These are phyloP conservation scores for Agelas oroides DNA, from an alignment of 37 sponge, comb jelly and placozoan species.

Conservation along the genomic window DNA sequence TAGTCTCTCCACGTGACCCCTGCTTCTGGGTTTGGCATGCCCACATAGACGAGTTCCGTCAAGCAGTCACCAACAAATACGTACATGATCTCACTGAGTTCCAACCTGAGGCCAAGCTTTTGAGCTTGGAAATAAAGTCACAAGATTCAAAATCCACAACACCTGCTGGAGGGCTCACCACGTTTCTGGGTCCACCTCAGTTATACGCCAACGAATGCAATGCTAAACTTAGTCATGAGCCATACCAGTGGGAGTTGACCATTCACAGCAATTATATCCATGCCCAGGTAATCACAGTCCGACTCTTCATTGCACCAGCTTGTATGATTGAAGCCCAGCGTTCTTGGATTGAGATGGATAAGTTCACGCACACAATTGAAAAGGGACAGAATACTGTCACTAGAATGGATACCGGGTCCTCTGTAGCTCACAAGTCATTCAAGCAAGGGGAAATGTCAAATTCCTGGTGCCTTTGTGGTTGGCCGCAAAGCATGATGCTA, in stretches of 20 bases:
- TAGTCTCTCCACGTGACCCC: background rate
- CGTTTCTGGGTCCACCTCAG: constrained; percentile 5
- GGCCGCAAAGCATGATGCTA: constrained; percentile 31
- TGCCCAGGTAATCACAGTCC: constrained; percentile 12
- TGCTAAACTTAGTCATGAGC: constrained; percentile 12
- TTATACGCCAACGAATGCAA: background rate
- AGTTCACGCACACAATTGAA: background rate
- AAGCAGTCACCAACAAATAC: background rate
- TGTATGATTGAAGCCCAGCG: background rate
- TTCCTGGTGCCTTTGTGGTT: constrained; percentile 22
- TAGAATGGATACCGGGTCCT: background rate
- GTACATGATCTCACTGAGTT: background rate
- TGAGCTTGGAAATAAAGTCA: too few species aligned
- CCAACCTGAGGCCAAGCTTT: background rate
- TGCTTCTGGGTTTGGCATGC: constrained; percentile 13
- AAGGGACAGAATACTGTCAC: background rate
- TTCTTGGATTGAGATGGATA: constrained; percentile 35
- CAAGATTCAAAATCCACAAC: too few species aligned
- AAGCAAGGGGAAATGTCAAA: too few species aligned
- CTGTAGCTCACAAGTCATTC: background rate
- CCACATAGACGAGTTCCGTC: constrained; percentile 12
- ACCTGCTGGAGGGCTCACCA: background rate
- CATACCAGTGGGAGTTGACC: constrained; percentile 4
- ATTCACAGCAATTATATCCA: background rate
- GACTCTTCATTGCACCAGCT: background rate